phyloP scores from a whole-genome alignment of 2,888 invertebrate genomes.

The Drosophila barbarae region DNA sequence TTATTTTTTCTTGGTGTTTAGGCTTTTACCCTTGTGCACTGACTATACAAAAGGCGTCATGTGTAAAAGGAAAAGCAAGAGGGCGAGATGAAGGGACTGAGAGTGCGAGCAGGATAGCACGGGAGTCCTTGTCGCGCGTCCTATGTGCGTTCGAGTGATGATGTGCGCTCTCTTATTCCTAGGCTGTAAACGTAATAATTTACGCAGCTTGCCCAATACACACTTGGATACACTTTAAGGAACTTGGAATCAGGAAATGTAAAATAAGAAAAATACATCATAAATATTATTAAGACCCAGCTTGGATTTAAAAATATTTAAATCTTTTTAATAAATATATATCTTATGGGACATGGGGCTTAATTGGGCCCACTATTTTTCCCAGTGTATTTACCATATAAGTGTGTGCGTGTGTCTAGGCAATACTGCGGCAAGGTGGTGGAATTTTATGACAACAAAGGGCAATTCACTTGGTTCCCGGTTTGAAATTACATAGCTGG shows the following conservation, averaged over 20 bases:
- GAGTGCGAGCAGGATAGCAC: constrained; percentile 9
- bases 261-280: neutral
- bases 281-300: neutral
- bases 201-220: constrained; percentile 41
- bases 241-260: neutral
- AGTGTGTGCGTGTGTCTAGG: constrained; percentile 15
- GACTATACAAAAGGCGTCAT: constrained; percentile 20
- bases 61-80: constrained; percentile 16
- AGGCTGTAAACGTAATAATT: constrained; percentile 53
- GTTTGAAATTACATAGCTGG: constrained; percentile 49
- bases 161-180: constrained; percentile 18
- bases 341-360: neutral
- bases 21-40: constrained; percentile 37
- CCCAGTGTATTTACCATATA: neutral
- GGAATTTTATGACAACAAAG: constrained; percentile 59
- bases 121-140: constrained; percentile 20
- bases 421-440: constrained; percentile 54
- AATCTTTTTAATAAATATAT: too few species aligned
- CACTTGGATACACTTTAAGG: constrained; percentile 13
- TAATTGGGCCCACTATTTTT: neutral
- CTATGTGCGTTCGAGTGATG: neutral
- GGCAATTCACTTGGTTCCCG: constrained; percentile 39
- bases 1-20: constrained; percentile 22
- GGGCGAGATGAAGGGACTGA: neutral
- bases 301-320: neutral